Percentiles rank a stretch among this genome's conserved stretches.
Conservation (phyloP, 2,888 invertebrate species). For the Adelphocoris suturalis region DNA sequence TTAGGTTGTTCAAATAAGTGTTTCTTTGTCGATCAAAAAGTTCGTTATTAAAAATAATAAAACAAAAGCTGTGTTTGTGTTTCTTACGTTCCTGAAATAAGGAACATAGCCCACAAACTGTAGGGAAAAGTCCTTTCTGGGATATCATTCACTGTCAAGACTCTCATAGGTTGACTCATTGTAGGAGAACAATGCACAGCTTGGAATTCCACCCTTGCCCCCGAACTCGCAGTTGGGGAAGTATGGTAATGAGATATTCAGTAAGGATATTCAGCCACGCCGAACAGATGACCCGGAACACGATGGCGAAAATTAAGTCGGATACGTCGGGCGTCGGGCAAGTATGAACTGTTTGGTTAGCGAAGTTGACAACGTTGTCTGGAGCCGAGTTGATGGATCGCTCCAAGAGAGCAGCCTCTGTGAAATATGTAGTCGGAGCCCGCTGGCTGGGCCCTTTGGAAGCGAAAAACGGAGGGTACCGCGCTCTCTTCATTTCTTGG, state of each 20-base stretch:
- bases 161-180: not conserved
- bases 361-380: slow-evolving; percentile 62
- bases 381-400: slow-evolving; percentile 64
- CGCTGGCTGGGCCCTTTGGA: not conserved
- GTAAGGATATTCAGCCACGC: not conserved
- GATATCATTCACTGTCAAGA: too few species aligned
- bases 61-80: too few species aligned
- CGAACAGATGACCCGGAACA: slow-evolving; percentile 56
- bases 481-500: slow-evolving; percentile 69
- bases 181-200: not conserved
- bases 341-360: slow-evolving; percentile 52
- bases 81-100: too few species aligned
- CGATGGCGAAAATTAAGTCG: slow-evolving; percentile 1
- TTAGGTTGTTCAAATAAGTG: too few species aligned
- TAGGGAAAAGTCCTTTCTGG: too few species aligned
- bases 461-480: slow-evolving; percentile 37
- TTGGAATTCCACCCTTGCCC: not conserved
- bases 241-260: slow-evolving; percentile 11
- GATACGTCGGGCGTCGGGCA: not conserved
- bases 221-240: not conserved
- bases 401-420: slow-evolving; percentile 62
- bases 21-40: too few species aligned
- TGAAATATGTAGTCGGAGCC: slow-evolving; percentile 59
- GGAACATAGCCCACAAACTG: too few species aligned
- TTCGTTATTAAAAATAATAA: too few species aligned